phyloP scores from a whole-genome alignment of 2,888 invertebrate genomes.

The Drosophila acutilabella region DNA sequence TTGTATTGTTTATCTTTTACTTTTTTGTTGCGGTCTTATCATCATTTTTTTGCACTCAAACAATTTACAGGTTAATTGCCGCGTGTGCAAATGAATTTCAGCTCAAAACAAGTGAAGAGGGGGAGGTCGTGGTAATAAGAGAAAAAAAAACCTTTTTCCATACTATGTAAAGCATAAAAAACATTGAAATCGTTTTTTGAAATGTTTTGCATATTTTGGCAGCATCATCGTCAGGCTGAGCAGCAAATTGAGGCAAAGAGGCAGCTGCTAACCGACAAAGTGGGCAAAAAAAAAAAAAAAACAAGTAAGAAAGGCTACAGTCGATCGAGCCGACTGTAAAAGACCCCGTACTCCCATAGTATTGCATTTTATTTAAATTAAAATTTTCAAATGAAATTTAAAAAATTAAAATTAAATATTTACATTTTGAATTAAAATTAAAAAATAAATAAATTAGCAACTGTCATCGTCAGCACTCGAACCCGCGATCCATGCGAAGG shows the following conservation, averaged over 20 bases:
- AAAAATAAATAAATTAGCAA: no score
- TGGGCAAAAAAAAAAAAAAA: constrained; percentile 1
- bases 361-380: no score
- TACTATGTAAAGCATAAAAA: constrained; percentile 22
- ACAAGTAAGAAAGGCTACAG: no score
- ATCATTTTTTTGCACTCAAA: constrained; percentile 18
- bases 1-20: neutral
- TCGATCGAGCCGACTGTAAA: no score
- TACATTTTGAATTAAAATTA: no score
- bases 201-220: constrained; percentile 48
- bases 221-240: constrained; percentile 18
- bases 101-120: neutral
- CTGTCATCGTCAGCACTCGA: no score
- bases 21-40: constrained; percentile 10
- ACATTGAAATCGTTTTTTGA: constrained; percentile 35
- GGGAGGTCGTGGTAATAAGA: neutral
- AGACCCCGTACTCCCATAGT: no score
- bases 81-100: constrained; percentile 16
- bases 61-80: constrained; percentile 41
- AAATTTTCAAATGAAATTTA: no score
- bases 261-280: constrained; percentile 22
- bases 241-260: constrained; percentile 26
- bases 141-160: constrained; percentile 28
- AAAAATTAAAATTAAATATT: no score
- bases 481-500: no score